phyloP scores from a whole-genome alignment of 2,113 vertebrate genomes.

The Ameiurus melas region DNA sequence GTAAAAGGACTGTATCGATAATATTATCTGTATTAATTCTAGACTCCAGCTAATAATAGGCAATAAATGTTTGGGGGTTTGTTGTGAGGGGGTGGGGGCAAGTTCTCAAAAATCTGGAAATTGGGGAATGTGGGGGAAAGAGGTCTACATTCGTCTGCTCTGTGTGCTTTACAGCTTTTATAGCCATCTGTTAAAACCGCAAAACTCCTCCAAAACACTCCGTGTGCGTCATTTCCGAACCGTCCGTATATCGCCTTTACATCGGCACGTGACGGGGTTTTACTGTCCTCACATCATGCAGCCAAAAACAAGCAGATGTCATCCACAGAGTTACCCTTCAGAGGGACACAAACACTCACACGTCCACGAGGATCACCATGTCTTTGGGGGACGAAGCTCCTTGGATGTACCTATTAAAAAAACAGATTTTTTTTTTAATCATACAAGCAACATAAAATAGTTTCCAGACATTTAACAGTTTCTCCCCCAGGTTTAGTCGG shows the following conservation, averaged over 20 bases:
- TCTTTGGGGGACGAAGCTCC: slow-evolving; percentile 97
- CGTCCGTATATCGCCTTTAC: background rate
- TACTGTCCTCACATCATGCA: background rate
- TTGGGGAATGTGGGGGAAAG: background rate
- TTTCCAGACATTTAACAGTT: slow-evolving; percentile 13
- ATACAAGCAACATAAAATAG: background rate
- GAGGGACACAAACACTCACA: slow-evolving; percentile 79
- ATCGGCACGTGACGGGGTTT: background rate
- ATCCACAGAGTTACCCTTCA: background rate
- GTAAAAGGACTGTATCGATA: background rate
- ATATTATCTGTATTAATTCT: background rate
- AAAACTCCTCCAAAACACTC: no score
- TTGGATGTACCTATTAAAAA: slow-evolving; percentile 87
- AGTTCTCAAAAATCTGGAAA: background rate
- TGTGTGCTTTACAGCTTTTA: background rate
- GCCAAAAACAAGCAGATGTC: background rate
- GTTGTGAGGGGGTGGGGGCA: no score
- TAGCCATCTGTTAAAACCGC: background rate
- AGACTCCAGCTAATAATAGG: background rate
- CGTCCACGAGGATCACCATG: slow-evolving; percentile 98
- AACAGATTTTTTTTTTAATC: background rate
- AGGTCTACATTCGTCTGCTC: background rate
- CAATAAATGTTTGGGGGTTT: no score
- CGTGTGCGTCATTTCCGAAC: background rate
- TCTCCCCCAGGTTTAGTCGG: background rate